A percentile compares a stretch with the other conserved stretches of the same genome.
phyloP scores from a whole-genome alignment of 2,888 invertebrate genomes.

The Pseudococcus longispinus region DNA sequence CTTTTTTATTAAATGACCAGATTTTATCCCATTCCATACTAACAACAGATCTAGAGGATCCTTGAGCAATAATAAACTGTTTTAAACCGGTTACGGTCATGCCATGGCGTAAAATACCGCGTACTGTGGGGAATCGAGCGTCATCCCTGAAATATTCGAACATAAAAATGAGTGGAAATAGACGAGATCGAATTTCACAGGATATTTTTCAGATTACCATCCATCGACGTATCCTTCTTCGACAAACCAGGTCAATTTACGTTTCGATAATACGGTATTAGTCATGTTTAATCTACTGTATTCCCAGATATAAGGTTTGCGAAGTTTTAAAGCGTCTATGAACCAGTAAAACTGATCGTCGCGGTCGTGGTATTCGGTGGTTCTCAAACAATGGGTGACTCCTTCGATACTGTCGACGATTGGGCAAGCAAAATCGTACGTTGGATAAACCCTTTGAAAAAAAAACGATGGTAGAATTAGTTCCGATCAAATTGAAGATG shows the following conservation, averaged over 20 bases:
- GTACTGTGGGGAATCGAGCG: conserved; percentile 97
- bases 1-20: conserved; percentile 99
- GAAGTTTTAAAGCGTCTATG: conserved; percentile 82
- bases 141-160: conserved; percentile 77
- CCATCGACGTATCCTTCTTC: conserved; percentile 92
- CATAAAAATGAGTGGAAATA: not conserved
- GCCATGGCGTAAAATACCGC: conserved; percentile 93
- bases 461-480: conserved; percentile 43
- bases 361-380: conserved; percentile 98
- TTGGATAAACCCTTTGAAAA: conserved; percentile 87
- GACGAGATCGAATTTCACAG: not conserved
- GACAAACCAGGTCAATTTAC: conserved; percentile 98
- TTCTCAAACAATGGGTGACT: conserved; percentile 95
- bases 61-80: conserved; percentile 97
- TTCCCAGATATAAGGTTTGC: conserved; percentile 94
- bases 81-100: conserved; percentile 97
- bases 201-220: conserved; percentile 71
- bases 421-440: conserved; percentile 99
- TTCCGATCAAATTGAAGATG: not conserved
- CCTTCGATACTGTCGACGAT: conserved; percentile 97
- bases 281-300: conserved; percentile 95
- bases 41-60: conserved; percentile 94
- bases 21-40: conserved; percentile 99
- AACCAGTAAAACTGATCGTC: conserved; percentile 99
- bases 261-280: conserved; percentile 95